Conservation (phyloP, 2,888 invertebrate species). For the Philopedon plagiatum region DNA sequence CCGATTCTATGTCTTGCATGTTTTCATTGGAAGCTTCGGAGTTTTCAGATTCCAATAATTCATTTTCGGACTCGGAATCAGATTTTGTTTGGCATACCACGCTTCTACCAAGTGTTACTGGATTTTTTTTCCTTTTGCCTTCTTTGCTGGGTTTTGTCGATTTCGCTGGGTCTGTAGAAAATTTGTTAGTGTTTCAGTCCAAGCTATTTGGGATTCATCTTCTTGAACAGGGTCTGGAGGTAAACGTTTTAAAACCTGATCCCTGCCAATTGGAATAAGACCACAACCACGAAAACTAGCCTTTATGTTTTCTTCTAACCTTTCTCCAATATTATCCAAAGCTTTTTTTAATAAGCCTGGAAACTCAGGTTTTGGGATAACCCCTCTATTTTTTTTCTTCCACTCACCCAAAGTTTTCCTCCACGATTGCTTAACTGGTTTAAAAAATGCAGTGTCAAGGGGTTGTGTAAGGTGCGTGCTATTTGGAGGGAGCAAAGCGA, state of each 20-base stretch:
- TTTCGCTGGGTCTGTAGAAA: neutral
- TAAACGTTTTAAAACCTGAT: neutral
- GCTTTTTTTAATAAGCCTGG: neutral
- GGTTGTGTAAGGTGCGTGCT: neutral
- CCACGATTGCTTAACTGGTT: neutral
- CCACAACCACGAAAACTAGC: neutral
- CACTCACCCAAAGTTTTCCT: neutral
- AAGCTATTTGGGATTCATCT: neutral
- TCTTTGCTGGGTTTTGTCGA: neutral
- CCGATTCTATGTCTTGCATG: too few relatives aligned
- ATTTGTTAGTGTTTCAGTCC: neutral
- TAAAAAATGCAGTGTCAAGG: neutral
- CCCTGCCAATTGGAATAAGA: neutral
- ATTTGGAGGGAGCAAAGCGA: too few relatives aligned
- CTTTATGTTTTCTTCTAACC: too few relatives aligned
- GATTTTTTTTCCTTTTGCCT: neutral
- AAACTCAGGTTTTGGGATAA: neutral
- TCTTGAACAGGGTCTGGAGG: neutral
- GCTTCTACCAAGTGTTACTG: neutral
- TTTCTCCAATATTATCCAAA: neutral
- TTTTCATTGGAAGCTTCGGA: too few relatives aligned
- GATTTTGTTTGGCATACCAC: too few relatives aligned
- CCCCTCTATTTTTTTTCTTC: neutral
- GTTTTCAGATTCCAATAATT: too few relatives aligned
- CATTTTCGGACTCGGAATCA: too few relatives aligned